Percentiles rank a stretch among this genome's conserved stretches.
phyloP scores from a whole-genome alignment of 2,888 invertebrate genomes.

The Rapana venosa region DNA sequence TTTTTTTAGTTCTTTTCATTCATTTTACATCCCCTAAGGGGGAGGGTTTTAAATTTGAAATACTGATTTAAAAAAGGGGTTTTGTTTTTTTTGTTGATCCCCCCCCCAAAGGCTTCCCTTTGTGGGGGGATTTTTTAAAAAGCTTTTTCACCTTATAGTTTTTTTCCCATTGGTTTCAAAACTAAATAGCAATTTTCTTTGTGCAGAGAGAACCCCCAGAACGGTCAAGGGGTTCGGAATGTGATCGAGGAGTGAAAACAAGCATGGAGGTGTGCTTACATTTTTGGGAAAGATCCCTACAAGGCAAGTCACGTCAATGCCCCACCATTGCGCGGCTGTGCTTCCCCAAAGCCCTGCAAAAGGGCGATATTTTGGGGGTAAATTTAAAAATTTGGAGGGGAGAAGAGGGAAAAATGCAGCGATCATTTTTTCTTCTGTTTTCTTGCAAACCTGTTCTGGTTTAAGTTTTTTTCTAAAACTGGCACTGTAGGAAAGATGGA shows the following conservation, averaged over 20 bases:
- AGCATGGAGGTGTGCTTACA: constrained; percentile 96
- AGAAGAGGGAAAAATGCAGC: too few relatives aligned
- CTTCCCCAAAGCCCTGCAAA: constrained; percentile 96
- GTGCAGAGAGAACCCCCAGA: constrained; percentile 85
- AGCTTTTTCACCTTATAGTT: neutral
- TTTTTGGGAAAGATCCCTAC: constrained; percentile 95
- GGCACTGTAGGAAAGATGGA: neutral
- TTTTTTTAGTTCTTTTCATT: too few relatives aligned
- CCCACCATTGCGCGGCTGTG: constrained; percentile 97
- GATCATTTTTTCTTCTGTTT: neutral
- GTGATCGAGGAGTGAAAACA: constrained; percentile 98
- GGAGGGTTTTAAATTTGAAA: too few relatives aligned
- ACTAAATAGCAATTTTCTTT: neutral
- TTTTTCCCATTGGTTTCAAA: neutral
- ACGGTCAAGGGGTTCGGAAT: constrained; percentile 95
- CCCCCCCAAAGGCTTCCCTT: too few relatives aligned
- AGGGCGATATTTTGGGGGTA: constrained; percentile 97
- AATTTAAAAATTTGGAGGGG: constrained; percentile 48
- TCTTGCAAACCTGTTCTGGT: neutral
- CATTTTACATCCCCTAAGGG: too few relatives aligned
- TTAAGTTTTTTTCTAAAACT: neutral
- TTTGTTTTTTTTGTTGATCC: too few relatives aligned
- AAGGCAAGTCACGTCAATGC: constrained; percentile 99
- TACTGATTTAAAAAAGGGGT: too few relatives aligned
- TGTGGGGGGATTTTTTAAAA: neutral